Conservation (phyloP, 2,113 vertebrate species). For the Ictidomys tridecemlineatus region DNA sequence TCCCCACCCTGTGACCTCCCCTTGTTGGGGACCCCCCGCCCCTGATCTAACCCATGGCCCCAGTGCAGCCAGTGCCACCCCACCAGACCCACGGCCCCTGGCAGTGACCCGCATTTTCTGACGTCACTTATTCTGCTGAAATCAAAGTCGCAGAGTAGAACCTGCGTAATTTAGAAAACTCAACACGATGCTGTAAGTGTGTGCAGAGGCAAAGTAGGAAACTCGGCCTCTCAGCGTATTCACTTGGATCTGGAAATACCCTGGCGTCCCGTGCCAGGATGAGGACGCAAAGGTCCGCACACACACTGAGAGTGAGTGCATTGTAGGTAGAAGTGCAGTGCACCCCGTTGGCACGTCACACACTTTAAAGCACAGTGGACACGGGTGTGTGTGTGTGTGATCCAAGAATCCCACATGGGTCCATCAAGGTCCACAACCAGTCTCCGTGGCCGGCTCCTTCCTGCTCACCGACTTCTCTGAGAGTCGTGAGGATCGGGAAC, state of each 20-base stretch:
- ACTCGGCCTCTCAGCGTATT: background rate
- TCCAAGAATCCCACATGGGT: too few relatives aligned
- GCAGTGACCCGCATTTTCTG: background rate
- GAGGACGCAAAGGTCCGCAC: fast-evolving
- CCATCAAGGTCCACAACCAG: too few relatives aligned
- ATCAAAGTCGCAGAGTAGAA: background rate
- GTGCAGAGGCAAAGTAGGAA: background rate
- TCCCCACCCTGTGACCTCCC: too few relatives aligned
- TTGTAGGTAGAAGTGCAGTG: slow-evolving; percentile 34
- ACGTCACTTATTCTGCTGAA: background rate
- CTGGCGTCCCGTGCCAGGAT: too few relatives aligned
- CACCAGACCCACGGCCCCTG: background rate
- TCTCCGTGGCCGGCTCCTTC: too few relatives aligned
- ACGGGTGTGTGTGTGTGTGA: background rate
- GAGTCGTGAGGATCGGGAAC: too few relatives aligned
- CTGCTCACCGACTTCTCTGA: too few relatives aligned
- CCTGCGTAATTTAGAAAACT: background rate
- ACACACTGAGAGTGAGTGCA: background rate
- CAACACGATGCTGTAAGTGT: background rate
- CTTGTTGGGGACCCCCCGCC: too few relatives aligned
- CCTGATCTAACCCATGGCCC: background rate
- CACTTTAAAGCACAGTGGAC: background rate
- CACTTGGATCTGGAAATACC: too few relatives aligned
- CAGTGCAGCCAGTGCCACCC: background rate
- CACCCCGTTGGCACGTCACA: background rate